These are phyloP conservation scores for Bombus huntii DNA, from an alignment of 1,140 invertebrate species.

Conservation along the genomic window DNA sequence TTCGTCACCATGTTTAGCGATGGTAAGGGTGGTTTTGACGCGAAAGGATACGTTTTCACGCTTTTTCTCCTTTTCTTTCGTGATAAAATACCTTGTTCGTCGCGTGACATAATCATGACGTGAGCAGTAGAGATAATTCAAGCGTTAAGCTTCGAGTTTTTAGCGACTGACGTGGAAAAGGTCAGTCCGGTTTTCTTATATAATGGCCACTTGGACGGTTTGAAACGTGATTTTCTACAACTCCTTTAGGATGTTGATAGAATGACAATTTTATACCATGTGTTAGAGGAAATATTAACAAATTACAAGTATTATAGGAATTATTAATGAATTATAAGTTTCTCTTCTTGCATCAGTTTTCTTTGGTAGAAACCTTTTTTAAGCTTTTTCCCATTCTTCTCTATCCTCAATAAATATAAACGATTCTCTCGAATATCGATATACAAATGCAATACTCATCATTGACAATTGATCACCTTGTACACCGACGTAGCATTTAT, in stretches of 20 bases:
- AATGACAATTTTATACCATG: neutral
- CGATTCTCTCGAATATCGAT: no score
- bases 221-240: constrained; percentile 23
- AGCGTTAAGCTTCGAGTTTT: constrained; percentile 33
- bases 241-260: neutral
- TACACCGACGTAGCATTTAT: no score
- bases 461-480: no score
- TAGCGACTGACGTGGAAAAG: constrained; percentile 20
- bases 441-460: no score
- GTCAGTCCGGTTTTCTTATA: constrained; percentile 21
- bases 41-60: neutral
- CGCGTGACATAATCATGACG: neutral
- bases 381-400: neutral
- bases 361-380: neutral
- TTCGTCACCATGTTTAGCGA: neutral
- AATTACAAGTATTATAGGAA: neutral
- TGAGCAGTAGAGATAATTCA: neutral
- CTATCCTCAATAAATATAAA: neutral
- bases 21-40: neutral
- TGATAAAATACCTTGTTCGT: neutral
- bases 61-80: neutral
- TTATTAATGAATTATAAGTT: neutral
- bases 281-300: neutral
- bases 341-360: no score
- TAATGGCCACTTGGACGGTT: constrained; percentile 14